Base-by-base conservation (phyloP, 2,797 vertebrate genomes). In the Sebastes diploproa region DNA sequence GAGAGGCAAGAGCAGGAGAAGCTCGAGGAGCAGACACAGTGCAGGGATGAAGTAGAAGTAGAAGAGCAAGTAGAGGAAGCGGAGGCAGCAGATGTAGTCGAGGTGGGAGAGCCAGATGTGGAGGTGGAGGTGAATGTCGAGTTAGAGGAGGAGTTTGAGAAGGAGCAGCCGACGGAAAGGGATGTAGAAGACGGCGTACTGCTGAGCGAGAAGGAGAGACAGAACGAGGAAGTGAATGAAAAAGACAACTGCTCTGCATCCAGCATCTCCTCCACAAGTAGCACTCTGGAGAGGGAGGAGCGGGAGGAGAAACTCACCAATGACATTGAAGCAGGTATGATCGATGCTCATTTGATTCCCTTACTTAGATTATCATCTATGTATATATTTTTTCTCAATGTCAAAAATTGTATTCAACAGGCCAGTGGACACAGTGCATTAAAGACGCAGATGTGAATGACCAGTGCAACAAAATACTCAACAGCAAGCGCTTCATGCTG, bases 211-310 rank as follows among this genome's bases (percentile, higher is more conserved):
- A 99, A 99, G 89, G 98, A 99, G 92, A 97, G 97, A 87, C 97
- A 98, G 94, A 99, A 98, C 61, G 98, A 98, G 94, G 98, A 98
- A 88, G 95, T 99, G 93, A 99, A 99, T 20, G 98, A 99, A 91
- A 98, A 98, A 86, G 98, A 99, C 94, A 99, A 98, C 96, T 99
- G 98, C 89, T 99, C 98, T 0, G 98, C 98, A 55, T 99, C 98
- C 92, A 99, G 98, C 95, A 97, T 99, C 95, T 99, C 98, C 0
- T 99, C 98, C 68, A 96, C 98, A 77, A 99, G 97, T 91, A 99
- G 98, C 96, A 99, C 98, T 38, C 96, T 99, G 94, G 98, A 99
- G 93, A 96, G 98, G 90, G 98, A 99, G 91, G 97, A 98, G 93
- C 96, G 97, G 77, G 98, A 98, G 90, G 97, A 97, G 94, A 98